Base-by-base conservation (phyloP, 2,113 vertebrate species). In the Colistium nudipinnis region DNA sequence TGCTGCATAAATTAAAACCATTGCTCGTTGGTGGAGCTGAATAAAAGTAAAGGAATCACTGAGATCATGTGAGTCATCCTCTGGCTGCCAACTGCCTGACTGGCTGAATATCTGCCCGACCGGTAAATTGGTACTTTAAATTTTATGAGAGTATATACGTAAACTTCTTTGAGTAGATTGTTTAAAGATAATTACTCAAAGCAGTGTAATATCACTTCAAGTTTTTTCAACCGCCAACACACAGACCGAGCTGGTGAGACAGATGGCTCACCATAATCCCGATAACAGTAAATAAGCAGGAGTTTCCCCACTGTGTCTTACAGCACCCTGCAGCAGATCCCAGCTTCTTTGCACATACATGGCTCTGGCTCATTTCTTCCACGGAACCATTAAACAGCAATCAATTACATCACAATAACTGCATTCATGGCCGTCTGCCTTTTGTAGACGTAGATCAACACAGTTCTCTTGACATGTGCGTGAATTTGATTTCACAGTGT, bases 321-420 rank as follows among this genome's bases (percentile, higher is more conserved):
- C 76, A 52, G 62, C 70, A 49, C 6, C 70, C 71, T 75, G 65
- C 68, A 57, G 67, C 82, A 79, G 70, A 65, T 11, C 56, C 16
- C 54, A 30, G 57, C 25, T 9, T 76, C 67, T 69, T 27, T 44
- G 30, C 53, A 41, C 63, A 64, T 6, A 17, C 8, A 33, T 64
- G 38, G 70, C 73, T 59, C 43, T 12, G 60, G 62, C 82, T 82
- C 67, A 63, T 84, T 83, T 83, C 55, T 44, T 22, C 14, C 33
- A 47, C 64, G 19, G 73, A 68, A 62, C 24, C 4, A 87, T 90
- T 76, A 86, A 80, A 83, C 71, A 10, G 53, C 64, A 61, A 87
- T 90, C 76, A 73, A 11, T 72, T 57, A 7, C 68, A 28, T 55
- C 35, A 53, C 80, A 35, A 76, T 54, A 84, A 69, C 28, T 60